These are phyloP conservation scores for Isoperla grammatica DNA, from an alignment of 2,888 invertebrate genomes.

Conservation along the genomic window DNA sequence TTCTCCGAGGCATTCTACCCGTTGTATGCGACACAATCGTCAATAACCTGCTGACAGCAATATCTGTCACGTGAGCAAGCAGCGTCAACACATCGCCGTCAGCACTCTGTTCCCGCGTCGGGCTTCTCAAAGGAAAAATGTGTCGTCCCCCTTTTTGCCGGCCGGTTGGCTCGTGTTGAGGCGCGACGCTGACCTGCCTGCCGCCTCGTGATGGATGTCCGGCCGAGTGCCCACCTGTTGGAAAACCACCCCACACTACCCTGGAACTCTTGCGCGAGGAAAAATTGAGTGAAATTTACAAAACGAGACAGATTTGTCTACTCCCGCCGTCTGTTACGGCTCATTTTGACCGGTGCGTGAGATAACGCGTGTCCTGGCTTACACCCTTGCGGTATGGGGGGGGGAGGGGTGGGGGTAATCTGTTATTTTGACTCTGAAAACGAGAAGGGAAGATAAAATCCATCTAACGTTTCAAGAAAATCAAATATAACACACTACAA, in stretches of 20 bases:
- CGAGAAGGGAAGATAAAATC: too few species aligned
- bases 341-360: too few species aligned
- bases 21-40: constrained; percentile 19
- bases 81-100: constrained; percentile 18
- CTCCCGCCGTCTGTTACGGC: too few species aligned
- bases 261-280: neutral
- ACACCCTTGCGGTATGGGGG: too few species aligned
- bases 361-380: too few species aligned
- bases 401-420: too few species aligned
- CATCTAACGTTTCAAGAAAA: too few species aligned
- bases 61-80: constrained; percentile 20
- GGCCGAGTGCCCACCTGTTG: constrained; percentile 25
- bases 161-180: constrained; percentile 20
- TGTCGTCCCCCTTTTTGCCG: constrained; percentile 14
- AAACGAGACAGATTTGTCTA: too few species aligned
- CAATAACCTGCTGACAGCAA: constrained; percentile 26
- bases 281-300: neutral
- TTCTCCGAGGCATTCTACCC: constrained; percentile 6
- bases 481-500: neutral
- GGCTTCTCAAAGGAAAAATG: constrained; percentile 17
- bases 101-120: constrained; percentile 7
- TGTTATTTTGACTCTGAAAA: too few species aligned
- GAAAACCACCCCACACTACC: neutral
- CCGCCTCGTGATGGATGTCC: constrained; percentile 21
- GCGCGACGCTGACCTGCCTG: constrained; percentile 24